Evolutionary conservation across 2,888 invertebrate species (phyloP).

Genomic region (Thera britannica): DNA sequence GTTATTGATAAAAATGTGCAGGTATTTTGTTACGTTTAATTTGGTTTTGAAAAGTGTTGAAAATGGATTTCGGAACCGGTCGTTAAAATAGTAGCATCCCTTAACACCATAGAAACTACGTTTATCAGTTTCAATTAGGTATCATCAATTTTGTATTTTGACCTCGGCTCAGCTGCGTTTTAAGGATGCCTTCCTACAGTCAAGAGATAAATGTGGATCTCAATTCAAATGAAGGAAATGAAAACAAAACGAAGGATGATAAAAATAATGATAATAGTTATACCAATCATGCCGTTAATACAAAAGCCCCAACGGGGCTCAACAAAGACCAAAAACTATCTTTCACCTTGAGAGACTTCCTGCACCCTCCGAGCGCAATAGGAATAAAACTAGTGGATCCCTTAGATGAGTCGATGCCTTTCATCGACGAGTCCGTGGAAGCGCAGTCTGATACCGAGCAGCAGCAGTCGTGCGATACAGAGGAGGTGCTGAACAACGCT

Average conservation of each 20-base stretch:
- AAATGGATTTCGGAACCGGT: constrained; percentile 20
- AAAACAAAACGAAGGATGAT: constrained; percentile 60
- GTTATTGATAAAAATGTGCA: constrained; percentile 66
- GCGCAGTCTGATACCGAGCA: constrained; percentile 69
- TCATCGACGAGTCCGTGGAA: constrained; percentile 70
- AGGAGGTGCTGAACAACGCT: constrained; percentile 74
- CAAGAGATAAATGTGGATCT: constrained; percentile 76
- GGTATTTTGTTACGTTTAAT: constrained; percentile 50
- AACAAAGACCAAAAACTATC: constrained; percentile 70
- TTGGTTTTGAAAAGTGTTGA: constrained; percentile 37
- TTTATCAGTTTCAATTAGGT: constrained; percentile 1
- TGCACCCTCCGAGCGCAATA: constrained; percentile 50
- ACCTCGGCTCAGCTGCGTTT: constrained; percentile 14
- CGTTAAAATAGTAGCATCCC: constrained; percentile 21
- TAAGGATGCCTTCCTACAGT: constrained; percentile 74
- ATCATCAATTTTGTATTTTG: background rate
- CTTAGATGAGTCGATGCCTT: constrained; percentile 56
- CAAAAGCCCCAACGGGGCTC: constrained; percentile 54
- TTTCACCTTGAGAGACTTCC: constrained; percentile 72
- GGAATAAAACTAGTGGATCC: constrained; percentile 31
- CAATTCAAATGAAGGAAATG: constrained; percentile 67
- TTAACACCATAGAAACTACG: constrained; percentile 12
- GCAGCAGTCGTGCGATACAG: constrained; percentile 61
- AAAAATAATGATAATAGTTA: constrained; percentile 57
- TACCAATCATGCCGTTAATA: constrained; percentile 49